Evolutionary conservation across 2,113 vertebrate species (phyloP).

Genomic region (Platycercus adscitus): DNA sequence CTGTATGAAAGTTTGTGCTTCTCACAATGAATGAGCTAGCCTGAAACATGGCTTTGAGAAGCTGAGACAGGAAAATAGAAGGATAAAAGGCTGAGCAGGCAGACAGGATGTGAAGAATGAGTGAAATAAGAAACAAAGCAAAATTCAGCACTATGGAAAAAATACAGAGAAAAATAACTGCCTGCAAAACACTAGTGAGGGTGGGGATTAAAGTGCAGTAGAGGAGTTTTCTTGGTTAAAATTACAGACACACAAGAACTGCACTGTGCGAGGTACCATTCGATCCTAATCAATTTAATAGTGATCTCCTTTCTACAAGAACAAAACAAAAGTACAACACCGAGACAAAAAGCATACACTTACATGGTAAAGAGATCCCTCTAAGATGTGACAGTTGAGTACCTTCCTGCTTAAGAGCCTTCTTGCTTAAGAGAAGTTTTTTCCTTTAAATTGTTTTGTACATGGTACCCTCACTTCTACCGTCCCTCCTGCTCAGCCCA

Average conservation of each 20-base stretch:
- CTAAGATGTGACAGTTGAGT: not conserved
- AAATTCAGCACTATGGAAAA: not conserved
- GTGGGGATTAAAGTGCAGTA: not conserved
- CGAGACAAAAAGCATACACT: not conserved
- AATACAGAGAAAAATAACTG: not conserved
- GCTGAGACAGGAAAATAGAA: not conserved
- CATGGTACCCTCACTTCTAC: not conserved
- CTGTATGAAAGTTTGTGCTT: not conserved
- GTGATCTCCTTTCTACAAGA: not conserved
- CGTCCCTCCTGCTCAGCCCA: not conserved
- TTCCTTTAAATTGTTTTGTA: not conserved
- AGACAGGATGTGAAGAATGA: not conserved
- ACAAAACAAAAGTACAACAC: not conserved
- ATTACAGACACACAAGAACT: not conserved
- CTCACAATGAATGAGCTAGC: not conserved
- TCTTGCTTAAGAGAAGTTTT: not conserved
- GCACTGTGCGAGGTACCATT: not conserved
- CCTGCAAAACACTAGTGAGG: not conserved
- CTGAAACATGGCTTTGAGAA: not conserved
- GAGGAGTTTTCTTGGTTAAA: not conserved
- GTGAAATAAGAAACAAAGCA: not conserved
- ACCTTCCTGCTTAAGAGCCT: not conserved
- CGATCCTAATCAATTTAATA: not conserved
- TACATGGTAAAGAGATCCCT: not conserved
- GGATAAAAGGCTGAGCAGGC: not conserved